phyloP scores from a whole-genome alignment of 2,888 invertebrate genomes.

The Caenorhabditis auriculariae region DNA sequence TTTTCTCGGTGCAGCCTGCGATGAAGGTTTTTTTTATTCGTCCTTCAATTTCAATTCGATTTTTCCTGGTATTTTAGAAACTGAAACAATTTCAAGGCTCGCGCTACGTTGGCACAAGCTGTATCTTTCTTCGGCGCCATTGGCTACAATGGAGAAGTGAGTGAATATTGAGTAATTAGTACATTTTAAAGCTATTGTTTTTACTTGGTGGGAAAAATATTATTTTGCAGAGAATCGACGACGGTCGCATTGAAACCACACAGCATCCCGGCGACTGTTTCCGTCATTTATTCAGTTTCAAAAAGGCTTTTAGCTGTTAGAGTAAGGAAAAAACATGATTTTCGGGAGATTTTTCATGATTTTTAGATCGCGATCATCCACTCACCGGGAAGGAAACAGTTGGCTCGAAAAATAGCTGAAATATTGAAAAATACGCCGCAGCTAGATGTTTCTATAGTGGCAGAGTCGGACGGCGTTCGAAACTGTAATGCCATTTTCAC shows the following conservation, averaged over 20 bases:
- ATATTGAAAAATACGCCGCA: too few relatives aligned
- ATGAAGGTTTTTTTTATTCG: too few relatives aligned
- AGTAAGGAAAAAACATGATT: too few relatives aligned
- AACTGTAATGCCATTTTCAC: too few relatives aligned
- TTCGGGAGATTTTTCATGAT: too few relatives aligned
- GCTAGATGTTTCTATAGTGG: too few relatives aligned
- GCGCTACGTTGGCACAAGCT: slow-evolving; percentile 34
- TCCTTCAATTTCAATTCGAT: not conserved
- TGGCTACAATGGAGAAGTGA: slow-evolving; percentile 26
- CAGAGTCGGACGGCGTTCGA: too few relatives aligned
- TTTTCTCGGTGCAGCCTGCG: slow-evolving; percentile 37
- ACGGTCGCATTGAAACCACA: slow-evolving; percentile 32
- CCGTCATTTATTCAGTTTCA: slow-evolving; percentile 15
- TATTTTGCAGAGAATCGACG: slow-evolving; percentile 20
- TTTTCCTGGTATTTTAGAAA: slow-evolving; percentile 18
- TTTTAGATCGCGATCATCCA: too few relatives aligned
- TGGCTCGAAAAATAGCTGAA: too few relatives aligned
- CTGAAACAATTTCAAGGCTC: slow-evolving; percentile 31
- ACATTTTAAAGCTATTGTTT: not conserved
- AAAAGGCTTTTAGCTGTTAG: too few relatives aligned
- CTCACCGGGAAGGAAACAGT: too few relatives aligned
- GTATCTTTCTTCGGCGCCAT: slow-evolving; percentile 16
- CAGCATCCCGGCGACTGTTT: slow-evolving; percentile 19
- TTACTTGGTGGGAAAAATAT: not conserved
- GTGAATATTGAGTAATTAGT: not conserved